phyloP scores from a whole-genome alignment of 2,888 invertebrate genomes.

The Hirtodrosophila alboralis region DNA sequence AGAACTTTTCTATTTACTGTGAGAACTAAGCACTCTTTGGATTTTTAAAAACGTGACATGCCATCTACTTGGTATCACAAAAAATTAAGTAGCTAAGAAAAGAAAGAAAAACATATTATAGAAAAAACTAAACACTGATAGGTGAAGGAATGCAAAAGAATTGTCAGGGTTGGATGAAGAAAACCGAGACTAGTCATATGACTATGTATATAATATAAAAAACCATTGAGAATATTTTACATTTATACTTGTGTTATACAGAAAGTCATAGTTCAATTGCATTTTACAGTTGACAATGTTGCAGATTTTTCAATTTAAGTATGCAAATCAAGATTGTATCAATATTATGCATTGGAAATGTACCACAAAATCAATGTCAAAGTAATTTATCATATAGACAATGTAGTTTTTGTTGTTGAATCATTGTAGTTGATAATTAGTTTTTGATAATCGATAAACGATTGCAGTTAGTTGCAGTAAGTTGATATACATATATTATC shows the following conservation, averaged over 20 bases:
- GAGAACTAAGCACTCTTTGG: constrained; percentile 9
- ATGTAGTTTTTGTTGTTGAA: no score
- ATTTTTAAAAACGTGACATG: constrained; percentile 13
- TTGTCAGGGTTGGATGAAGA: constrained; percentile 5
- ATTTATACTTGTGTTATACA: constrained; percentile 21
- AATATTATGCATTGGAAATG: no score
- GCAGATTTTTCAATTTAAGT: neutral
- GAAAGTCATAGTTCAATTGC: constrained; percentile 39
- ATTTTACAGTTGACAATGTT: neutral
- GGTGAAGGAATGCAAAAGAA: constrained; percentile 12
- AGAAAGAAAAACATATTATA: neutral
- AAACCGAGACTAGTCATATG: constrained; percentile 3
- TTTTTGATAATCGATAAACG: no score
- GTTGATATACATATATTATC: no score
- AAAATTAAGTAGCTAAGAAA: constrained; percentile 7
- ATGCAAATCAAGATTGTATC: no score
- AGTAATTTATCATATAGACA: no score
- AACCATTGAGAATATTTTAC: constrained; percentile 25
- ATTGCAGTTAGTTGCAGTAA: no score
- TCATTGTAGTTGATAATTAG: no score
- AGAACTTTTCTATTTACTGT: constrained; percentile 12
- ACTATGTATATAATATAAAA: constrained; percentile 21
- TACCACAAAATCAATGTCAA: no score
- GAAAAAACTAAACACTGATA: neutral
- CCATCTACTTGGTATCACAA: neutral